Evolutionary conservation across 2,113 vertebrate genomes (phyloP).

Genomic region (Melanotaenia duboulayi): DNA sequence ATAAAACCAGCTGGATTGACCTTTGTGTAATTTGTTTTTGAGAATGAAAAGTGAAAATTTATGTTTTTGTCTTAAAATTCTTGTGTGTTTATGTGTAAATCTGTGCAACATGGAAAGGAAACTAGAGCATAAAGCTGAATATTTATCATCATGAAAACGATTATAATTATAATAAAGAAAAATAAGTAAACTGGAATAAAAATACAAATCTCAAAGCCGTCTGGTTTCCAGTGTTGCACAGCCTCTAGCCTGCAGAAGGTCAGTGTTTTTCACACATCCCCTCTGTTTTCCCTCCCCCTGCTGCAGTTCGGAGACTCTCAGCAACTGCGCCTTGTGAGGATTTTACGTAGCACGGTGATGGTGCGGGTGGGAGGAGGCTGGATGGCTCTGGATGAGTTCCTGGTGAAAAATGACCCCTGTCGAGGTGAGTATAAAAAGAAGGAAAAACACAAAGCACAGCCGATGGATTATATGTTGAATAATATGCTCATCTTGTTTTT

Average conservation of each 20-base stretch:
- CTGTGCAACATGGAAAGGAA: constrained; percentile 70
- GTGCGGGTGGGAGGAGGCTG: constrained; percentile 98
- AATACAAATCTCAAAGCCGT: constrained; percentile 4
- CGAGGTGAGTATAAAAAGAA: constrained; percentile 86
- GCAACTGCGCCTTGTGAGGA: constrained; percentile 95
- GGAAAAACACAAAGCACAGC: neutral
- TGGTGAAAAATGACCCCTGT: constrained; percentile 99
- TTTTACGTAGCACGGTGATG: constrained; percentile 97
- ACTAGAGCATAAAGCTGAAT: constrained; percentile 33
- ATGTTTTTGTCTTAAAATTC: constrained; percentile 41
- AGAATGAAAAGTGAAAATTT: constrained; percentile 67
- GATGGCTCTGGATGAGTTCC: constrained; percentile 99
- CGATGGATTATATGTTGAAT: neutral
- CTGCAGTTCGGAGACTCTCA: constrained; percentile 96
- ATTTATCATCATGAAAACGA: neutral
- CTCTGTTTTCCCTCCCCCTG: constrained; percentile 27
- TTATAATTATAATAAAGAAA: neutral
- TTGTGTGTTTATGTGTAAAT: constrained; percentile 40
- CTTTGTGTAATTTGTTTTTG: constrained; percentile 70
- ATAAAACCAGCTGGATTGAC: constrained; percentile 78
- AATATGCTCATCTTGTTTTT: neutral
- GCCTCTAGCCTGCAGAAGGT: constrained; percentile 21
- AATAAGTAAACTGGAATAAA: neutral
- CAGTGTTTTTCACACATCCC: constrained; percentile 33
- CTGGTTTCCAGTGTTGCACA: constrained; percentile 66